Evolutionary conservation across 2,888 invertebrate species (phyloP).

Genomic region (Ochropleura plecta): DNA sequence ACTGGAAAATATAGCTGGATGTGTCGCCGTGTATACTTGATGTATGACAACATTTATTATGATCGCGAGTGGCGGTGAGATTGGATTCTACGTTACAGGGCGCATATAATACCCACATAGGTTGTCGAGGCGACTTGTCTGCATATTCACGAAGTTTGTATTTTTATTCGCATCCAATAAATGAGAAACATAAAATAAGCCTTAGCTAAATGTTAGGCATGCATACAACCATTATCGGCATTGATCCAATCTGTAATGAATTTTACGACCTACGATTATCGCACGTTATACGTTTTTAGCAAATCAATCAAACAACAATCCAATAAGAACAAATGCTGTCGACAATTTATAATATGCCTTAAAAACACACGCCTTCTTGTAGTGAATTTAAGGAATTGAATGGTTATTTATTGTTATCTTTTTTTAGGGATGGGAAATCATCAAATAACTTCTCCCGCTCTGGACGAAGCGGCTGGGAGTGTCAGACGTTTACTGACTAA

Average conservation of each 20-base stretch:
- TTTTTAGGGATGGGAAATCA: too few species aligned
- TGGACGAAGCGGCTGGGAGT: too few species aligned
- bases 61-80: not conserved
- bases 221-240: constrained; percentile 4
- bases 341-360: not conserved
- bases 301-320: constrained; percentile 6
- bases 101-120: not conserved
- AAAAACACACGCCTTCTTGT: too few species aligned
- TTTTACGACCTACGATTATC: constrained; percentile 4
- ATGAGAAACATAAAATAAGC: not conserved
- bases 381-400: too few species aligned
- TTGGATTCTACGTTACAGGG: not conserved
- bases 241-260: not conserved
- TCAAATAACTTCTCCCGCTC: too few species aligned
- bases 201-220: not conserved
- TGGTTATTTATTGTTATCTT: too few species aligned
- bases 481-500: too few species aligned
- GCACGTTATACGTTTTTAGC: not conserved
- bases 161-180: not conserved
- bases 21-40: not conserved
- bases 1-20: too few species aligned
- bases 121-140: not conserved
- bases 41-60: not conserved
- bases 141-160: not conserved
- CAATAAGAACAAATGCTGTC: not conserved